Conservation (phyloP, 2,113 vertebrate genomes). For the Sinocyclocheilus rhinocerous region DNA sequence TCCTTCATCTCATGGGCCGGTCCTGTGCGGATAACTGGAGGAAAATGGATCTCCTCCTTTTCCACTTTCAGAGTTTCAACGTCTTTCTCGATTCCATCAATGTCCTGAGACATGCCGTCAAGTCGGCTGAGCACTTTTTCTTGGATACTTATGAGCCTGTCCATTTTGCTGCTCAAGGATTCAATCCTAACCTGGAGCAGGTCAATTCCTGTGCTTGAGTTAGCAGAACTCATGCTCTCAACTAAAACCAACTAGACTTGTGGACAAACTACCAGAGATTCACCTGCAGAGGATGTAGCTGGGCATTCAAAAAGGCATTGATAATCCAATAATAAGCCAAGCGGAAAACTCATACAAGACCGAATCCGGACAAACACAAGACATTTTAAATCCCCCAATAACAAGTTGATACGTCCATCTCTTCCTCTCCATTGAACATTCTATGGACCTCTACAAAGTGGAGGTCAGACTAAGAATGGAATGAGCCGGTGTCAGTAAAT, state of each 20-base stretch:
- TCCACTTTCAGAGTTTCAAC: conserved; percentile 79
- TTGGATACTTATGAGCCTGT: conserved; percentile 82
- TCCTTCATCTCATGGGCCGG: conserved; percentile 74
- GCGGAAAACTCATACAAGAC: not conserved
- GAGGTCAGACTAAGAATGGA: conserved; percentile 67
- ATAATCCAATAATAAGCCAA: not conserved
- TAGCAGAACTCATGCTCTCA: conserved; percentile 67
- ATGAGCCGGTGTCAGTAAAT: conserved; percentile 74
- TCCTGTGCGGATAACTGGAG: conserved; percentile 53
- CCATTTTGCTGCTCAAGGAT: conserved; percentile 84
- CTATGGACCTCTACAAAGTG: conserved; percentile 62
- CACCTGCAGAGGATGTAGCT: conserved; percentile 56
- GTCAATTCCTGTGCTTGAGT: conserved; percentile 66
- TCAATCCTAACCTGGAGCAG: conserved; percentile 81
- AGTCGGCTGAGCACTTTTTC: conserved; percentile 83
- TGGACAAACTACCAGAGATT: conserved; percentile 53
- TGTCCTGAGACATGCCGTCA: conserved; percentile 82
- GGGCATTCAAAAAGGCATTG: not conserved
- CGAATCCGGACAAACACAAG: not conserved
- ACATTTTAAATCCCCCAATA: conserved; percentile 34
- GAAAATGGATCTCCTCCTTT: conserved; percentile 72
- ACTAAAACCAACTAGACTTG: conserved; percentile 27
- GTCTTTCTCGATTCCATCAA: conserved; percentile 78
- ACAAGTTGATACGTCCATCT: conserved; percentile 32
- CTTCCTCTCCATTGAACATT: conserved; percentile 56